Evolutionary conservation across 2,797 vertebrate genomes (phyloP).

Genomic region (Semaprochilodus insignis): DNA sequence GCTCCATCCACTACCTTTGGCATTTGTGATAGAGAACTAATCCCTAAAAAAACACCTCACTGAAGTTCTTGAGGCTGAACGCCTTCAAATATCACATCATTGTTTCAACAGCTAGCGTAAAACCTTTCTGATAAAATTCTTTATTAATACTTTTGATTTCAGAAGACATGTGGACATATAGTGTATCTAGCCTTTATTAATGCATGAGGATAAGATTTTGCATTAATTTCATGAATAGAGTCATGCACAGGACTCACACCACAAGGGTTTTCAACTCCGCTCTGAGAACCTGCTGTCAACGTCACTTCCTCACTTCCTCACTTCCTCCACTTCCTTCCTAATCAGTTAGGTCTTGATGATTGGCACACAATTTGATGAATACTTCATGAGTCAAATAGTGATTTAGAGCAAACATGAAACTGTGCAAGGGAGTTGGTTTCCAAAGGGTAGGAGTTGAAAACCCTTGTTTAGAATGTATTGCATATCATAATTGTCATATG

Average conservation of each 20-base stretch:
- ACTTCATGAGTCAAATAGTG: slow-evolving; percentile 13
- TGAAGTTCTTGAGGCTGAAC: too few relatives aligned
- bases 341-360: not conserved
- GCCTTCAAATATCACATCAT: too few relatives aligned
- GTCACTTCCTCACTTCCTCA: not conserved
- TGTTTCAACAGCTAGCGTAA: not conserved
- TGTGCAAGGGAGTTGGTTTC: not conserved
- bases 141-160: not conserved
- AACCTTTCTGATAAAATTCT: not conserved
- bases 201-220: not conserved
- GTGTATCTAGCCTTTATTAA: not conserved
- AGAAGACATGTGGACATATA: too few relatives aligned
- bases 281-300: not conserved
- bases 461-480: not conserved
- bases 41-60: too few relatives aligned
- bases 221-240: not conserved
- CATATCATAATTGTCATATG: not conserved
- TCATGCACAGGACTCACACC: not conserved
- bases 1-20: not conserved
- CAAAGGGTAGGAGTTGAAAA: not conserved
- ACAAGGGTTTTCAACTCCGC: not conserved
- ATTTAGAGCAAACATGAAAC: slow-evolving; percentile 5
- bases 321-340: not conserved
- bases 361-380: not conserved
- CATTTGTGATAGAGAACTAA: too few relatives aligned